Base-by-base conservation (phyloP, 2,888 invertebrate species). In the Chamaedrilus cognettii region DNA sequence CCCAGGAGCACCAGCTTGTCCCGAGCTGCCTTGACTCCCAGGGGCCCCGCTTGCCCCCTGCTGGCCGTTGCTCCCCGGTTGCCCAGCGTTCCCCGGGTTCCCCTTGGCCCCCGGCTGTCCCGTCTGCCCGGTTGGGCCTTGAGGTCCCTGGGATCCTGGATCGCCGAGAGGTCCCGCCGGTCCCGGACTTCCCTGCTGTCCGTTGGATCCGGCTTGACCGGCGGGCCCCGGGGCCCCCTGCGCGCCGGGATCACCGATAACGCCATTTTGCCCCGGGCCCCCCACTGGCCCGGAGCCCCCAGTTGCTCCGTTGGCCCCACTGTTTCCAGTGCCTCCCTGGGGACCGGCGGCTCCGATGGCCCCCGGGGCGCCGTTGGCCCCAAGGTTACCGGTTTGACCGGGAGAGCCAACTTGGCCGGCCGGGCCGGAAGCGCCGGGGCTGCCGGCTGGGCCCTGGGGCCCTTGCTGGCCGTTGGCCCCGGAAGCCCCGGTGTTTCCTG, bases 191-290 rank as follows among this genome's bases (percentile, higher is more conserved):
- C n/a, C 72, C 60, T 34, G 70, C 30, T 31, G 34, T 49, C 65
- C 65, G 11, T 42, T 23, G 4, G 42, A 15, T 15, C 66, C 57
- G 30, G 23, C n/a, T 30, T 23, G n/a, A 62, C 64, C 64, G 19
- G 28, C 30, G n/a, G 65, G 56, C 50, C 71, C 71, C 23, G 51
- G 28, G 49, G 31, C 63, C 51, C 72, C 72, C 7, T 58, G 34
- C 61, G 7, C 52, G 5, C 66, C 66, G 19, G 59, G 11, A 26
- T 5, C 35, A 35, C 15, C 66, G 62, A 55, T 19, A 2, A 15
- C 34, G 23, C 71, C 71, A 42, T 52, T 3, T 28, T 67, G 42
- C 19, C 69, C 69, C 1, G 42, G 26, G 4, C 52, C 34, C 30
- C 68, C 68, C 11, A 23, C 19, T n/a, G 49, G 32, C 26, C 68